Conservation (phyloP, 2,797 vertebrate species). For the Carapus acus region DNA sequence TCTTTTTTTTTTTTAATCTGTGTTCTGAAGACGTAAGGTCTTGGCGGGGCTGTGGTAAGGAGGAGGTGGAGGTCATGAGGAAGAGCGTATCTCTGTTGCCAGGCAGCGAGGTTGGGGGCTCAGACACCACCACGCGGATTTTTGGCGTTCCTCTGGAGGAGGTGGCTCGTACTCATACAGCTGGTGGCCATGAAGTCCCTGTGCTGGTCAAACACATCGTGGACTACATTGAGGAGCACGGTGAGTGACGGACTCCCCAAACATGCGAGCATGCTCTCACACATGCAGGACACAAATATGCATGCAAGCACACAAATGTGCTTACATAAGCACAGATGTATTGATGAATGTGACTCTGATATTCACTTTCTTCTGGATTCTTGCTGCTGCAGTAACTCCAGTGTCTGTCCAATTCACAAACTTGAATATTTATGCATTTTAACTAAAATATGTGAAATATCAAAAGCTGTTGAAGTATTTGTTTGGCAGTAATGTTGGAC, state of each 20-base stretch:
- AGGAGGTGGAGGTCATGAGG: constrained; percentile 97
- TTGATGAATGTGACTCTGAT: background rate
- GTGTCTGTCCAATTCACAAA: too few species aligned
- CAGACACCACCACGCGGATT: constrained; percentile 84
- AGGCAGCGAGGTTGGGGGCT: constrained; percentile 77
- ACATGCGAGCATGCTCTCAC: constrained; percentile 1
- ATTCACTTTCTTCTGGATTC: background rate
- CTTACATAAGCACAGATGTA: background rate
- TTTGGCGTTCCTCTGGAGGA: constrained; percentile 96
- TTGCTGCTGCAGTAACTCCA: too few species aligned
- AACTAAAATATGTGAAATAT: background rate
- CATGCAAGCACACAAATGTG: background rate
- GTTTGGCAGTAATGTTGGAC: background rate
- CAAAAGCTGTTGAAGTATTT: background rate
- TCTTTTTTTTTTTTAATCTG: background rate
- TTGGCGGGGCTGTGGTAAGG: constrained; percentile 91
- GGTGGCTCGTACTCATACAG: constrained; percentile 83
- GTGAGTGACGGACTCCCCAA: constrained; percentile 66
- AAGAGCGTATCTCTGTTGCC: constrained; percentile 96
- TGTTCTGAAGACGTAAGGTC: constrained; percentile 78
- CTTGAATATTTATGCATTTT: background rate
- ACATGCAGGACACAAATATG: constrained; percentile 3
- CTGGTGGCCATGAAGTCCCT: constrained; percentile 85
- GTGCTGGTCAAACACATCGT: constrained; percentile 93
- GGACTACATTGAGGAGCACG: constrained; percentile 97